Percentiles rank a stretch among this genome's conserved stretches.
Evolutionary conservation across 2,888 invertebrate species (phyloP).

Genomic region (Nowickia ferox): DNA sequence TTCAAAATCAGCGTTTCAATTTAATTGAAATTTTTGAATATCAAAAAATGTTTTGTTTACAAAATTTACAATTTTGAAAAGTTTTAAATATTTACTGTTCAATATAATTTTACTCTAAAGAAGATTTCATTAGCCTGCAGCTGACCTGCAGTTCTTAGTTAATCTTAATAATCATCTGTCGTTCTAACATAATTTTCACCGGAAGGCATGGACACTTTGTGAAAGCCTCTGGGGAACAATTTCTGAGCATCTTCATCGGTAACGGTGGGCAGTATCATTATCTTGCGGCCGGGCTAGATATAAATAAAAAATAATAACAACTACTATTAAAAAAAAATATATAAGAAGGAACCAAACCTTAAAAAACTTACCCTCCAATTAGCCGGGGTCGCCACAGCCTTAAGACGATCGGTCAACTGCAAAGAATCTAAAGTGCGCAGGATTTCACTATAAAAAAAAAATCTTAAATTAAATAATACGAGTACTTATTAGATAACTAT

Average conservation of each 20-base stretch:
- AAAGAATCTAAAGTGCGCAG: slow-evolving; percentile 92
- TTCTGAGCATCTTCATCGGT: slow-evolving; percentile 86
- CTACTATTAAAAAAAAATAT: neutral
- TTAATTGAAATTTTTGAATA: neutral
- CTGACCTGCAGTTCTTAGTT: too few relatives aligned
- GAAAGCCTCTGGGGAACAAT: slow-evolving; percentile 88
- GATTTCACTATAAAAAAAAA: slow-evolving; percentile 87
- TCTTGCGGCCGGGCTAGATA: slow-evolving; percentile 87
- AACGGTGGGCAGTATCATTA: slow-evolving; percentile 91
- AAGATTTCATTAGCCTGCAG: too few relatives aligned
- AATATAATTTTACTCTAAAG: too few relatives aligned
- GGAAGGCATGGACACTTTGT: slow-evolving; percentile 89
- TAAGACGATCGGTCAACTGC: slow-evolving; percentile 88
- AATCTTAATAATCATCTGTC: slow-evolving; percentile 86
- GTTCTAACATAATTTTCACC: slow-evolving; percentile 90
- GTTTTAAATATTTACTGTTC: too few relatives aligned
- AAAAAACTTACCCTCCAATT: slow-evolving; percentile 89
- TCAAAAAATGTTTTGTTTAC: slow-evolving; percentile 5
- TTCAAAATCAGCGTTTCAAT: too few relatives aligned
- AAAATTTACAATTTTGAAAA: too few relatives aligned
- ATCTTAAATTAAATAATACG: slow-evolving; percentile 33
- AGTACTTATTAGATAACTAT: neutral
- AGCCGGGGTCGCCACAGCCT: slow-evolving; percentile 92
- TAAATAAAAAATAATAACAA: slow-evolving; percentile 66
- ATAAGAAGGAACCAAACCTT: neutral